Conservation (phyloP, 2,888 invertebrate species). For the Ecdyonurus torrentis region DNA sequence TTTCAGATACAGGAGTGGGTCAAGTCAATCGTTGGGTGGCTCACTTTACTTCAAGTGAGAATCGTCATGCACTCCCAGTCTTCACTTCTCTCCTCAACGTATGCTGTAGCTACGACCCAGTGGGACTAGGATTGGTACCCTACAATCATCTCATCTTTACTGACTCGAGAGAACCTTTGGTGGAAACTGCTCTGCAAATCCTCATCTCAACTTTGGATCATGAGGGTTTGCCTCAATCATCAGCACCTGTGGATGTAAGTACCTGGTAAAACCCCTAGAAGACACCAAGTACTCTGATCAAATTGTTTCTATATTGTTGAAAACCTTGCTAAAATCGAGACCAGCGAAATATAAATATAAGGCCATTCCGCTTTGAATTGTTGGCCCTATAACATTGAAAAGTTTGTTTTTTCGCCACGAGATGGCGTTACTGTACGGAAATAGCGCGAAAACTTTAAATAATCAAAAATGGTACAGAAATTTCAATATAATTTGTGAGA, state of each 20-base stretch:
- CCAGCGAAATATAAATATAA: no score
- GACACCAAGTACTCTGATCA: no score
- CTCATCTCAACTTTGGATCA: constrained; percentile 93
- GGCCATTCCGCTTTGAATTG: no score
- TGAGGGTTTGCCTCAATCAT: constrained; percentile 38
- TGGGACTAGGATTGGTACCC: constrained; percentile 84
- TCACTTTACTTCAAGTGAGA: constrained; percentile 43
- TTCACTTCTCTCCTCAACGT: constrained; percentile 96
- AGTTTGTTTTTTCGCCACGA: no score
- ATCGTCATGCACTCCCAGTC: constrained; percentile 83
- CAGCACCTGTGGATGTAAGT: neutral
- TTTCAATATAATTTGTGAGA: no score
- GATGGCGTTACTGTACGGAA: no score
- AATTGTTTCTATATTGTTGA: no score
- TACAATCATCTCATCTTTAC: constrained; percentile 95
- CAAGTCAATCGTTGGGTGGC: constrained; percentile 40
- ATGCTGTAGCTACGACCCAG: constrained; percentile 94
- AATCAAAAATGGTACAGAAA: no score
- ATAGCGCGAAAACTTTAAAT: no score
- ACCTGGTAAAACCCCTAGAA: no score
- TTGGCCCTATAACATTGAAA: no score
- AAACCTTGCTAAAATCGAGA: no score
- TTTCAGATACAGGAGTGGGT: neutral
- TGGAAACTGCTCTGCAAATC: constrained; percentile 83
- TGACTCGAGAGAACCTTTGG: constrained; percentile 84